Evolutionary conservation across 2,797 vertebrate genomes (phyloP).

Genomic region (Amblyopsis hoosieri): DNA sequence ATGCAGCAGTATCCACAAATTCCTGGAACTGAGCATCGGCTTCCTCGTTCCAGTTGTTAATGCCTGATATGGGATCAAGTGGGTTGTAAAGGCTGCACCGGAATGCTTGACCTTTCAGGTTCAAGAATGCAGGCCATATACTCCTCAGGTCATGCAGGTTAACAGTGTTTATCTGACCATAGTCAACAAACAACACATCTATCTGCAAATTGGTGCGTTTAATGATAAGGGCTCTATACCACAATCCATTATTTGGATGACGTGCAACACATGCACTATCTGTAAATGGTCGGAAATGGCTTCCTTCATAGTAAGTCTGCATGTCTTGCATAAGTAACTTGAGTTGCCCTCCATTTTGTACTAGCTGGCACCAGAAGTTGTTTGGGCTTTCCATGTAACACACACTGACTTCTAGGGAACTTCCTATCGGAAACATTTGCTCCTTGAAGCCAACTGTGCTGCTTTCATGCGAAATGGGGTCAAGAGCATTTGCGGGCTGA

Average conservation of each 20-base stretch:
- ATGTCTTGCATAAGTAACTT: slow-evolving; percentile 85
- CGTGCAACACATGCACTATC: slow-evolving; percentile 83
- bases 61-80: slow-evolving; percentile 73
- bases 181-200: slow-evolving; percentile 88
- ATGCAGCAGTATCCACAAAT: slow-evolving; percentile 79
- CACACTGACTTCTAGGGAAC: slow-evolving; percentile 85
- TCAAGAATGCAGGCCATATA: slow-evolving; percentile 79
- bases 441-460: slow-evolving; percentile 64
- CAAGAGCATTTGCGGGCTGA: slow-evolving; percentile 16
- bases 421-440: slow-evolving; percentile 85
- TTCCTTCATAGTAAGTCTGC: slow-evolving; percentile 80
- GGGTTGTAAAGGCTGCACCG: slow-evolving; percentile 92
- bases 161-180: slow-evolving; percentile 83
- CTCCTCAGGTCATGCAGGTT: slow-evolving; percentile 78
- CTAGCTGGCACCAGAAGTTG: slow-evolving; percentile 92
- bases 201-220: slow-evolving; percentile 65
- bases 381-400: slow-evolving; percentile 84
- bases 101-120: slow-evolving; percentile 87
- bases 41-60: slow-evolving; percentile 82
- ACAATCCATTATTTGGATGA: slow-evolving; percentile 79
- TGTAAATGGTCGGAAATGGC: slow-evolving; percentile 63
- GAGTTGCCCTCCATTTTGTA: slow-evolving; percentile 68
- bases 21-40: slow-evolving; percentile 76
- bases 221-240: slow-evolving; percentile 89
- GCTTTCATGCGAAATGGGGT: slow-evolving; percentile 25